Percentiles rank a stretch among this genome's conserved stretches.
Conservation (phyloP, 2,797 vertebrate species). For the Tokudaia tokunoshimensis region DNA sequence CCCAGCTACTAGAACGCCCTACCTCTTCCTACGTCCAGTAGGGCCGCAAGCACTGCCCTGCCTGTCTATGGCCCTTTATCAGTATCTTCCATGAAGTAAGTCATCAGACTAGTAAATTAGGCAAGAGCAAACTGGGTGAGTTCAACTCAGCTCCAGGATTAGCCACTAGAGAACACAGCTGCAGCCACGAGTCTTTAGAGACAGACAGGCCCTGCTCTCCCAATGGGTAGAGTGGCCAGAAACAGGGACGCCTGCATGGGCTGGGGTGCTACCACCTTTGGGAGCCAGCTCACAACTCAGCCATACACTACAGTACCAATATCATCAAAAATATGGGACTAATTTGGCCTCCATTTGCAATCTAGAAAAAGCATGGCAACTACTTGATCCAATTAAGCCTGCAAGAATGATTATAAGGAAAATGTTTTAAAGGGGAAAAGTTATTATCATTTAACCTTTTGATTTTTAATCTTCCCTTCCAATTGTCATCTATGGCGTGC, state of each 20-base stretch:
- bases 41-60: neutral
- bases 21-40: neutral
- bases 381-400: neutral
- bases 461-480: neutral
- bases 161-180: neutral
- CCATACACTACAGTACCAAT: neutral
- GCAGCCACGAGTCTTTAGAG: neutral
- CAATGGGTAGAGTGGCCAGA: neutral
- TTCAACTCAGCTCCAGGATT: slow-evolving; percentile 16
- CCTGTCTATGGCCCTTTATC: neutral
- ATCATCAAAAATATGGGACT: slow-evolving; percentile 15
- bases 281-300: neutral
- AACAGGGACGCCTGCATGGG: neutral
- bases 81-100: neutral
- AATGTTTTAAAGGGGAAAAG: slow-evolving; percentile 21
- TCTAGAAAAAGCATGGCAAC: neutral
- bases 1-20: neutral
- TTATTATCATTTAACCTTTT: neutral
- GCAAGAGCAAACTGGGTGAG: neutral
- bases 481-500: slow-evolving; percentile 2
- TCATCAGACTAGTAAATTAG: neutral
- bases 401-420: neutral
- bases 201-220: neutral
- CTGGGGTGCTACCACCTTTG: neutral
- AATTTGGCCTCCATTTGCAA: neutral